Evolutionary conservation across 2,888 invertebrate genomes (phyloP).

Genomic region (Teleogryllus oceanicus): DNA sequence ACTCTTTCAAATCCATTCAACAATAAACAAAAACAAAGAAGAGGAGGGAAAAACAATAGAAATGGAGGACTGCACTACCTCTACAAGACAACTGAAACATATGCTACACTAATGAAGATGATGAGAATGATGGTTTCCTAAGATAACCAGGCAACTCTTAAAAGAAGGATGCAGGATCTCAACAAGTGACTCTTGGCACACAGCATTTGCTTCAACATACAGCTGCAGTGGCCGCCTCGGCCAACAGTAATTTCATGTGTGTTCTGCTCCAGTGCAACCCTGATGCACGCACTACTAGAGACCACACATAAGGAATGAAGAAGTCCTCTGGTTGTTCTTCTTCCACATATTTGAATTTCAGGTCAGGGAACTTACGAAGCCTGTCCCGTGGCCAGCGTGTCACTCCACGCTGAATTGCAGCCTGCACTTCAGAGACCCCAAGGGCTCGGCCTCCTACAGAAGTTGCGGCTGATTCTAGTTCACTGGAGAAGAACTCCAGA

Average conservation of each 20-base stretch:
- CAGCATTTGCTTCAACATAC: neutral
- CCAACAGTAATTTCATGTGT: constrained; percentile 45
- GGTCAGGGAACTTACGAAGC: constrained; percentile 95
- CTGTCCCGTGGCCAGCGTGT: constrained; percentile 92
- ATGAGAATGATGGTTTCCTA: too few species aligned
- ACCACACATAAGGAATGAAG: constrained; percentile 99
- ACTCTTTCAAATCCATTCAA: too few species aligned
- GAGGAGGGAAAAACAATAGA: too few species aligned
- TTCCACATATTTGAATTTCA: constrained; percentile 98
- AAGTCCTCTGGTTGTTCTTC: constrained; percentile 98
- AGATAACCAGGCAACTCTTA: too few species aligned
- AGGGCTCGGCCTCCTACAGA: constrained; percentile 54
- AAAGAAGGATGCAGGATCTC: too few species aligned
- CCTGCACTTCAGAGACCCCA: constrained; percentile 82
- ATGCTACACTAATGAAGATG: too few species aligned
- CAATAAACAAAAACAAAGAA: too few species aligned
- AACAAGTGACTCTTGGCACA: too few species aligned
- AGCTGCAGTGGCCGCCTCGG: constrained; percentile 28
- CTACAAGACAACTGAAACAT: too few species aligned
- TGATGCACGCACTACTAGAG: constrained; percentile 64
- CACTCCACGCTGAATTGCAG: constrained; percentile 85
- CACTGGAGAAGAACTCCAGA: constrained; percentile 65
- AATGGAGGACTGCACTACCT: too few species aligned
- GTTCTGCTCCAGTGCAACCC: constrained; percentile 53
- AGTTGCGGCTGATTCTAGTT: constrained; percentile 51